These are phyloP conservation scores for Ecdyonurus torrentis DNA, from an alignment of 2,888 invertebrate genomes.

Conservation along the genomic window DNA sequence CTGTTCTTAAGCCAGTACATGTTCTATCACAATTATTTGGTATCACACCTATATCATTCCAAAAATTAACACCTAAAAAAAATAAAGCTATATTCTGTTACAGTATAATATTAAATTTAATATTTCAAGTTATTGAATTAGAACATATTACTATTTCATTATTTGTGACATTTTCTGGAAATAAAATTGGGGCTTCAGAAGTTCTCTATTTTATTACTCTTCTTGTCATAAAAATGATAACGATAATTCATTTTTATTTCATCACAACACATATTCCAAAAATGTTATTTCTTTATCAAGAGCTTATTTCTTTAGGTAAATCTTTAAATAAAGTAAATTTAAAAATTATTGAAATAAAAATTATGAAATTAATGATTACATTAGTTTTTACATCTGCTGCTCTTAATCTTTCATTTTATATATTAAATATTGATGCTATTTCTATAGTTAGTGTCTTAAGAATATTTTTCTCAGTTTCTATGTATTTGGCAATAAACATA, in stretches of 20 bases:
- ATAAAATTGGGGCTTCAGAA: not conserved
- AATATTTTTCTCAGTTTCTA: no score
- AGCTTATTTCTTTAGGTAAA: not conserved
- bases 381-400: not conserved
- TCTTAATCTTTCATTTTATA: no score
- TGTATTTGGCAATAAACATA: no score
- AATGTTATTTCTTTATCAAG: no score
- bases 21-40: not conserved
- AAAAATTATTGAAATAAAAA: not conserved
- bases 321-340: not conserved
- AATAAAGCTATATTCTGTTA: not conserved
- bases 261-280: no score
- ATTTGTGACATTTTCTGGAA: no score
- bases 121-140: not conserved
- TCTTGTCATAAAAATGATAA: no score
- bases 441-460: no score
- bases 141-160: no score
- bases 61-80: not conserved
- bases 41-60: not conserved
- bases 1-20: not conserved
- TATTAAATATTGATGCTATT: no score
- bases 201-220: not conserved
- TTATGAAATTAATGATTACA: not conserved
- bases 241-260: no score
- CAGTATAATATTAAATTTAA: not conserved